Conservation (phyloP, 2,113 vertebrate genomes). For the Glareola pratincola region DNA sequence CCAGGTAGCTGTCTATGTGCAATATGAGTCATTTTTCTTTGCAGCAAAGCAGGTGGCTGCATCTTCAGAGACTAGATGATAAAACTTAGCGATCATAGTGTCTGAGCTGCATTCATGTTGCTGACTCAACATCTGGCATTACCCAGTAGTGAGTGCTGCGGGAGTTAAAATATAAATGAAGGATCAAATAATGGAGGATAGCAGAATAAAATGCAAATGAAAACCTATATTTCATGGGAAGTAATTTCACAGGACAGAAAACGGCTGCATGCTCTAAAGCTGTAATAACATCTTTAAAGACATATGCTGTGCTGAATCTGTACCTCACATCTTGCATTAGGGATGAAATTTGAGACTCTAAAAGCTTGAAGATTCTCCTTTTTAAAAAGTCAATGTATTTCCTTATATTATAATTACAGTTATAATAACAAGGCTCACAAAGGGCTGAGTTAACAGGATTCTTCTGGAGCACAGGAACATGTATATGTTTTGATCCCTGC, state of each 20-base stretch:
- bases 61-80: constrained; percentile 40
- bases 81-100: constrained; percentile 45
- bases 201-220: constrained; percentile 31
- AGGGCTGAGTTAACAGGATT: not conserved
- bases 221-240: constrained; percentile 29
- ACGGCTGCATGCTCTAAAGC: not conserved
- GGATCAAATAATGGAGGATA: not conserved
- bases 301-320: not conserved
- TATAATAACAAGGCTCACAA: not conserved
- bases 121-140: constrained; percentile 63
- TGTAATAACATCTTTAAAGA: not conserved
- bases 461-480: not conserved
- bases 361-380: not conserved
- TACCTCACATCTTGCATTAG: not conserved
- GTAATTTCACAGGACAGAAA: constrained; percentile 19
- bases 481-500: not conserved
- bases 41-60: constrained; percentile 50
- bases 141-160: not conserved
- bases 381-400: not conserved
- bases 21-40: constrained; percentile 40
- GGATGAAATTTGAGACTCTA: not conserved
- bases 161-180: constrained; percentile 52
- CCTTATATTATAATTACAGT: not conserved
- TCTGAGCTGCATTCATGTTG: constrained; percentile 29
- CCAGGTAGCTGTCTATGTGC: constrained; percentile 1